Evolutionary conservation across 2,113 vertebrate genomes (phyloP), one percentile per base, ranked within the genome.

Genomic region (Recurvirostra avosetta): DNA sequence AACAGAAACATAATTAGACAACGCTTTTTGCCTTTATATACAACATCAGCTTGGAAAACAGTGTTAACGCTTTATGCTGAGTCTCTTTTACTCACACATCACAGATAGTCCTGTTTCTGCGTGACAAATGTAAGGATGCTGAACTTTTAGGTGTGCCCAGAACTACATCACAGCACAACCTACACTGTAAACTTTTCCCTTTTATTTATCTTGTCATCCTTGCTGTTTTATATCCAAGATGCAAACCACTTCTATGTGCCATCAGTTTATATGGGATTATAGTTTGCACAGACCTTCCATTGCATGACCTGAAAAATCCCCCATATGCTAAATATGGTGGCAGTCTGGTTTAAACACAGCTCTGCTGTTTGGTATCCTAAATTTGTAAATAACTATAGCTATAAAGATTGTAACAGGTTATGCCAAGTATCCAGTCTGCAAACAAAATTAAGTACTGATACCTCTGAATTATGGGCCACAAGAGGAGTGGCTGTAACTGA

Each of bases 51-150:
- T 96, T 73, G 82, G 94, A 91, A 77, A 91, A 95, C 79, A 47
- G 90, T 36, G 87, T 78, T 91, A 95, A 96, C 61, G 2, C 95
- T 96, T 97, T 96, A 86, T 97, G 93, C 91, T 97, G 93, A 96
- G 95, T 94, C 94, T 93, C 76, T 94, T 92, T 92, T 96, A 86
- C 94, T 96, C 81, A 85, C 82, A 94, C 56, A 53, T 96, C 86
- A 95, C 88, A 97, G 83, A 80, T 40, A 85, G 87, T 95, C 90
- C 96, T 92, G 61, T 56, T 91, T 95, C 90, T 97, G 86, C 71
- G 41, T 79, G 88, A 90, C 65, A 92, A 38, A 61, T 53, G 20
- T 22, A 73, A 90, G 53, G 87, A 91, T 89, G 88, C 82, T 93
- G 91, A 94, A 91, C 88, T 94, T 95, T 63, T 58, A 91, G 59